Percentiles rank a stretch among this genome's conserved stretches.
Conservation (phyloP, 1,140 invertebrate species). For the Zophobas atratus region DNA sequence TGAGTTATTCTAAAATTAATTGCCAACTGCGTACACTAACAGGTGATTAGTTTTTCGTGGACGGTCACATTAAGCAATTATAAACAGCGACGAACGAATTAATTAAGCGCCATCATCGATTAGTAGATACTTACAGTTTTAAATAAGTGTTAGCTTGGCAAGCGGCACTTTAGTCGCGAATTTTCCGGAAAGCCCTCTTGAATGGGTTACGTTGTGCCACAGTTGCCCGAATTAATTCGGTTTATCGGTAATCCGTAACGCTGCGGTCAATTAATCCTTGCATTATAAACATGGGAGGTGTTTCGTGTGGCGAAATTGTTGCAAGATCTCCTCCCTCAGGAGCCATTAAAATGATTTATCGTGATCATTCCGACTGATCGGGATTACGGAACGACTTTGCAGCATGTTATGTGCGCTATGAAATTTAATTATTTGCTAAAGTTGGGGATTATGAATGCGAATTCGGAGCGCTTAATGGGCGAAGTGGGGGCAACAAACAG, state of each 20-base stretch:
- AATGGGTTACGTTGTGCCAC: too few species aligned
- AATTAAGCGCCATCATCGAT: too few species aligned
- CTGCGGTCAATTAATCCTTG: slow-evolving; percentile 31
- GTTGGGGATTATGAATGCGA: slow-evolving; percentile 5
- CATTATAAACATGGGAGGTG: slow-evolving; percentile 28
- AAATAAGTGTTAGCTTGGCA: too few species aligned
- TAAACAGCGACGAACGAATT: too few species aligned
- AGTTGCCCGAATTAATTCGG: neutral
- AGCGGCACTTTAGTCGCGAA: too few species aligned
- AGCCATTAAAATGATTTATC: slow-evolving; percentile 37
- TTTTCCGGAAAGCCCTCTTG: too few species aligned
- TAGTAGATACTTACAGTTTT: too few species aligned
- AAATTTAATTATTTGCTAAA: slow-evolving; percentile 44
- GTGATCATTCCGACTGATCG: slow-evolving; percentile 32
- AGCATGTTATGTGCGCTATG: slow-evolving; percentile 18
- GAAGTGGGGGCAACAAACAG: neutral
- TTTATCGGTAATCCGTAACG: slow-evolving; percentile 20
- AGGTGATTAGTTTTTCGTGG: slow-evolving; percentile 28
- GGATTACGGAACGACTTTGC: slow-evolving; percentile 27
- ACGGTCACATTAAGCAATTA: too few species aligned
- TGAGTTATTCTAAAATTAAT: slow-evolving; percentile 37
- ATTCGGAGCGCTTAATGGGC: neutral
- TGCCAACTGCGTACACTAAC: slow-evolving; percentile 7
- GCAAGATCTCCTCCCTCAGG: slow-evolving; percentile 7
- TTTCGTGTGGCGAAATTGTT: slow-evolving; percentile 2